Conservation (phyloP, 2,113 vertebrate species). For the Anthoscopus minutus region DNA sequence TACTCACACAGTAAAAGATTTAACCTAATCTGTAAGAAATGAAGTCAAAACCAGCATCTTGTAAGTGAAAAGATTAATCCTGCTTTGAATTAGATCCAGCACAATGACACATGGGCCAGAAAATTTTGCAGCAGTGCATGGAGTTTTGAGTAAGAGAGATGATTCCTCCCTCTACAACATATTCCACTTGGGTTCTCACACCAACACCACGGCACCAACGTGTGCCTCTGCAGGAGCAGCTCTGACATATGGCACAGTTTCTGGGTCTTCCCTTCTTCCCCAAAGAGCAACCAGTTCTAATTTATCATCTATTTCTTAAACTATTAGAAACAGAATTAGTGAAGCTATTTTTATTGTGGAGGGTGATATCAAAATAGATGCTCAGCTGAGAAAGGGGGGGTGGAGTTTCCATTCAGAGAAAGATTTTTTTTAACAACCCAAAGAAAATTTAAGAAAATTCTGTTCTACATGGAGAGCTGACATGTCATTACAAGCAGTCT, state of each 20-base stretch:
- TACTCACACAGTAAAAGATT: neutral
- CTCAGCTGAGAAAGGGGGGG: neutral
- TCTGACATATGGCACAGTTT: neutral
- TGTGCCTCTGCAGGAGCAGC: neutral
- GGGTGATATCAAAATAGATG: neutral
- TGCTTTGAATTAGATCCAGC: neutral
- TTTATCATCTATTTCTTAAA: neutral
- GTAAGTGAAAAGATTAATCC: neutral
- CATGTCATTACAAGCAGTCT: neutral
- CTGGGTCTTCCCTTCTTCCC: neutral
- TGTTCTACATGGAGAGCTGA: neutral
- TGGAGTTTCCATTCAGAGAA: neutral
- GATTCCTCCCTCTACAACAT: neutral
- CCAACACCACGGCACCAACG: neutral
- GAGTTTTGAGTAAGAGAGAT: neutral
- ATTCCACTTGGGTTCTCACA: neutral
- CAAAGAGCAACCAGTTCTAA: neutral
- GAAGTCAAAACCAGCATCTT: neutral
- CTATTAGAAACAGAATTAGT: neutral
- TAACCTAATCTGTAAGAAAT: neutral
- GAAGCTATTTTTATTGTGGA: neutral
- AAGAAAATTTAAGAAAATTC: neutral
- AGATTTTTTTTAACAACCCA: neutral
- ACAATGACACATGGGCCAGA: neutral
- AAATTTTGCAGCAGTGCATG: neutral